These are phyloP conservation scores for Hypselothyrea guttata DNA, from an alignment of 2,888 invertebrate genomes.

Conservation along the genomic window DNA sequence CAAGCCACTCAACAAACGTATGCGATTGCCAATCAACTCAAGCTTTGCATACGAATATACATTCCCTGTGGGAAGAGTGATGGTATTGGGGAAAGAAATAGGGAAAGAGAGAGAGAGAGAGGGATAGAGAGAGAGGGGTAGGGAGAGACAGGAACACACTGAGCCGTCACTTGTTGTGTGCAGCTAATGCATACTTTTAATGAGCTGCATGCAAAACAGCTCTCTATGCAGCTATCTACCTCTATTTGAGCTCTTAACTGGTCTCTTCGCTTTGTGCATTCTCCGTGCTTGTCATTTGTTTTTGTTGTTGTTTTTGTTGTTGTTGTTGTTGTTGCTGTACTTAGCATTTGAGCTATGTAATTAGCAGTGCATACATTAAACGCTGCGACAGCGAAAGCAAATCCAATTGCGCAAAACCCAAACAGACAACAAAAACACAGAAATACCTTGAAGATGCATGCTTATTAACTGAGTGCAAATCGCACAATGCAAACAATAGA, in stretches of 20 bases:
- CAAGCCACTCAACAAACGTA: slow-evolving; percentile 22
- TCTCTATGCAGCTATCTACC: not conserved
- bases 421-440: not conserved
- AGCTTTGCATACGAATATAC: slow-evolving; percentile 26
- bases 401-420: slow-evolving; percentile 13
- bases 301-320: no score
- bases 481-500: not conserved
- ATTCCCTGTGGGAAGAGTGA: not conserved
- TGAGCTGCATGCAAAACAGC: slow-evolving; percentile 30
- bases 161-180: slow-evolving; percentile 26
- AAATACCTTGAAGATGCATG: not conserved
- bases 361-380: slow-evolving; percentile 37
- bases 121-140: not conserved
- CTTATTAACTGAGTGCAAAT: slow-evolving; percentile 1
- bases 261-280: slow-evolving; percentile 1
- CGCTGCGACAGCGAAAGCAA: not conserved
- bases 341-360: slow-evolving; percentile 28
- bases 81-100: not conserved
- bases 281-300: no score
- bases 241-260: not conserved
- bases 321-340: not conserved
- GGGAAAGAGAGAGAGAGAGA: not conserved
- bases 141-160: not conserved
- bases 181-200: slow-evolving; percentile 38
- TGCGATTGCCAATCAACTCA: slow-evolving; percentile 40